phyloP scores from a whole-genome alignment of 2,888 invertebrate genomes.

The Thera britannica region DNA sequence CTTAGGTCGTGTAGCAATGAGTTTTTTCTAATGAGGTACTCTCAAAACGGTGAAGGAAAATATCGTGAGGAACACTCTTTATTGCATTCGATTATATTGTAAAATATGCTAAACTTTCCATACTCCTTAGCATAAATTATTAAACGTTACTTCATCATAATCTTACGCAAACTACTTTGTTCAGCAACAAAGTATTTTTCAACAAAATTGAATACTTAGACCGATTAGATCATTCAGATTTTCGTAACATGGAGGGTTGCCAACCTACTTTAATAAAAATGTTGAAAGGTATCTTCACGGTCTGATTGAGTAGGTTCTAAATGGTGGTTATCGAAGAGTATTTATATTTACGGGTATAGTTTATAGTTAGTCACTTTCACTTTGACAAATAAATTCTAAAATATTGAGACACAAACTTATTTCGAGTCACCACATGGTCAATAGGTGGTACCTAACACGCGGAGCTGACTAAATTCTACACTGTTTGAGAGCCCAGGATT shows the following conservation, averaged over 20 bases:
- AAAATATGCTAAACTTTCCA: neutral
- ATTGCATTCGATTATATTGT: no score
- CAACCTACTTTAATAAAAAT: neutral
- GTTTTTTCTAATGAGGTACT: no score
- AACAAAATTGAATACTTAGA: neutral
- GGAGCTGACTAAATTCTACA: no score
- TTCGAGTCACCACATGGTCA: no score
- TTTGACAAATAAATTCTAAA: no score
- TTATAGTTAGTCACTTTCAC: neutral
- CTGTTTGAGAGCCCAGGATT: no score
- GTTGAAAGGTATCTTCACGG: constrained; percentile 26
- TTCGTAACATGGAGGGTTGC: constrained; percentile 17
- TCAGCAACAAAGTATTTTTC: neutral
- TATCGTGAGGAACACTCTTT: no score
- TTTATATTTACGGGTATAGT: neutral
- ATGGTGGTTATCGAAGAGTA: constrained; percentile 6
- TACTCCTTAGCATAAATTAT: neutral
- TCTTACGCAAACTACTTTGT: constrained; percentile 4
- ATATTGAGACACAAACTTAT: no score
- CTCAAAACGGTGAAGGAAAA: no score
- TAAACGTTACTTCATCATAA: neutral
- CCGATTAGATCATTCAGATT: constrained; percentile 14
- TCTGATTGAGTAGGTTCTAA: constrained; percentile 20
- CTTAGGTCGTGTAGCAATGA: no score
- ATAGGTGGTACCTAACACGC: no score